A percentile compares a stretch with the other conserved stretches of the same genome.
These are phyloP conservation scores for Hemicordylus capensis DNA, from an alignment of 2,113 vertebrate species.

Conservation along the genomic window DNA sequence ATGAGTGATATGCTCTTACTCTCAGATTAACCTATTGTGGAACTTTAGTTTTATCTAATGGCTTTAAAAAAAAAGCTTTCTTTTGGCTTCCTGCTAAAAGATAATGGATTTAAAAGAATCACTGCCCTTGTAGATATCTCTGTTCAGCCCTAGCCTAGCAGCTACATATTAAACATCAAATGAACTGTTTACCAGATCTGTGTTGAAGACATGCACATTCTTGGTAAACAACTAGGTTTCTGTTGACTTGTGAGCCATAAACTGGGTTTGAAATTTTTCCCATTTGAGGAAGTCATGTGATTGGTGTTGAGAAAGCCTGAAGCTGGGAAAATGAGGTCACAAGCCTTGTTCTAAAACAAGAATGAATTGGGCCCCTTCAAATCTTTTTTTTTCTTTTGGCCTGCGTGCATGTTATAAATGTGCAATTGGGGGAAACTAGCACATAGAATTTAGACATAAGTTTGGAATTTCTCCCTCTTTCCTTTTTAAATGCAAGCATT, in stretches of 20 bases:
- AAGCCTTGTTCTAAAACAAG: neutral
- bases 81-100: neutral
- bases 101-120: neutral
- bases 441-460: neutral
- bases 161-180: slow-evolving; percentile 5
- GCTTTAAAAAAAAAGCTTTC: neutral
- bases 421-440: neutral
- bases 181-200: slow-evolving; percentile 31
- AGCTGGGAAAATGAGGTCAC: neutral
- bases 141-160: slow-evolving; percentile 4
- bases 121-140: neutral
- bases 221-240: slow-evolving; percentile 22
- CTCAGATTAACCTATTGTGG: slow-evolving; percentile 14
- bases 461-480: neutral
- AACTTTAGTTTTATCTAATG: neutral
- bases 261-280: neutral
- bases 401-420: neutral
- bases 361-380: neutral
- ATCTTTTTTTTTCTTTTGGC: neutral
- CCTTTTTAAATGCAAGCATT: neutral
- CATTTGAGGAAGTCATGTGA: slow-evolving; percentile 16
- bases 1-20: neutral
- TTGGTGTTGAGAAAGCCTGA: neutral
- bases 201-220: neutral
- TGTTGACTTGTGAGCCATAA: neutral